Percentiles rank a stretch among this genome's conserved stretches.
phyloP scores from a whole-genome alignment of 2,888 invertebrate species.

The Phragmatobia fuliginosa region DNA sequence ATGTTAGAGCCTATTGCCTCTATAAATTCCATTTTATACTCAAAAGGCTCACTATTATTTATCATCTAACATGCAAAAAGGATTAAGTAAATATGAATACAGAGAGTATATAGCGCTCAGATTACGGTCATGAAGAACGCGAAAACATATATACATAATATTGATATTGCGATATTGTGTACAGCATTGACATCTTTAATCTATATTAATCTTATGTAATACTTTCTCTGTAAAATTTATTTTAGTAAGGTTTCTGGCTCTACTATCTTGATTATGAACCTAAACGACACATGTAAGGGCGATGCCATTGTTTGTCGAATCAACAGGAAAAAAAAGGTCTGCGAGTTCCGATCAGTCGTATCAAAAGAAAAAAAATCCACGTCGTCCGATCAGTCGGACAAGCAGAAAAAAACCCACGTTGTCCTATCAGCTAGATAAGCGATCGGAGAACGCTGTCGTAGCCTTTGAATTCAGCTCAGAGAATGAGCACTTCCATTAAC shows the following conservation, averaged over 20 bases:
- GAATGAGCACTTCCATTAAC: no score
- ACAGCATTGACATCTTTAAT: background rate
- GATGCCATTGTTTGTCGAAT: no score
- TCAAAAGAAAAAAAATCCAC: no score
- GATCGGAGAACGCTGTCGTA: no score
- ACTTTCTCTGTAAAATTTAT: background rate
- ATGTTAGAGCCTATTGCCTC: conserved; percentile 29
- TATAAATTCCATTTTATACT: conserved; percentile 64
- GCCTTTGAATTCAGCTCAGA: no score
- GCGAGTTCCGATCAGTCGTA: no score
- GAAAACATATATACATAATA: conserved; percentile 31
- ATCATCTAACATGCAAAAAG: conserved; percentile 75
- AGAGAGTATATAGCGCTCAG: conserved; percentile 50
- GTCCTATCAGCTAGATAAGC: no score
- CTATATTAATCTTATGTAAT: background rate
- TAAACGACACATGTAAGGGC: no score
- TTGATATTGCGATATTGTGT: conserved; percentile 8
- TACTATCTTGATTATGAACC: no score
- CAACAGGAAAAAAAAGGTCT: no score
- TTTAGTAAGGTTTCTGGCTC: background rate
- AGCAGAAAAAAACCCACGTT: no score
- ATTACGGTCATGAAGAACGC: conserved; percentile 52
- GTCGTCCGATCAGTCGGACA: no score
- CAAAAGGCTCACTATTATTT: conserved; percentile 67
- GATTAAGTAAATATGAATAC: conserved; percentile 73